phyloP scores from a whole-genome alignment of 1,140 invertebrate species.

The Drosophila pachea region DNA sequence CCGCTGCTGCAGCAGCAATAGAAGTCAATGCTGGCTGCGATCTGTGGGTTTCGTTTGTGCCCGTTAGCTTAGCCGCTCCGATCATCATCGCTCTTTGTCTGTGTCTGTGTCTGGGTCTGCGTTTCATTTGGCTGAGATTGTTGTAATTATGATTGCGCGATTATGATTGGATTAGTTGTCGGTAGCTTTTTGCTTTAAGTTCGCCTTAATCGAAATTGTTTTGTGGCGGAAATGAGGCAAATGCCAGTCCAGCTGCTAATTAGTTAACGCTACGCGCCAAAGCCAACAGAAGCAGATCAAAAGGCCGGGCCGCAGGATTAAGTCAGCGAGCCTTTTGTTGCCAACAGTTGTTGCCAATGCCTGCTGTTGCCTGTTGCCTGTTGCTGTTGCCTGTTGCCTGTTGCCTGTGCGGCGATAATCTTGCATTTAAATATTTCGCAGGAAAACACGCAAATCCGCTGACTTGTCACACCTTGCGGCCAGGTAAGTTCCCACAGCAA shows the following conservation, averaged over 20 bases:
- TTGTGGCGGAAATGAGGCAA: constrained; percentile 56
- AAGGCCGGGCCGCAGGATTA: constrained; percentile 60
- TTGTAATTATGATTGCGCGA: constrained; percentile 75
- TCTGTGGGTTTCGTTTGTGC: constrained; percentile 28
- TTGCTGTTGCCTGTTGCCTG: too few relatives aligned
- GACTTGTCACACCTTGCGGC: constrained; percentile 71
- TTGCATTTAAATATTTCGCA: constrained; percentile 75
- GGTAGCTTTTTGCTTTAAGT: constrained; percentile 47
- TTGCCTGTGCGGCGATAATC: constrained; percentile 54
- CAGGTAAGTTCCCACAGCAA: constrained; percentile 39
- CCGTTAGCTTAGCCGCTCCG: constrained; percentile 36
- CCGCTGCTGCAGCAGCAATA: constrained; percentile 41
- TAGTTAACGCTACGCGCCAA: constrained; percentile 47
- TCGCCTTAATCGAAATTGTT: constrained; percentile 66
- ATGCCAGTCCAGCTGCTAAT: constrained; percentile 58
- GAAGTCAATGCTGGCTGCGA: constrained; percentile 27
- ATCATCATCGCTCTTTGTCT: constrained; percentile 24
- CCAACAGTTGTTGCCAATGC: background rate
- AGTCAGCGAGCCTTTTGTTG: constrained; percentile 54
- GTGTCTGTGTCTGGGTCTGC: constrained; percentile 19
- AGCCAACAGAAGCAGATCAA: constrained; percentile 30
- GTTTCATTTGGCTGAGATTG: constrained; percentile 59
- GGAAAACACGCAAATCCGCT: constrained; percentile 76
- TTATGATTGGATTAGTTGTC: constrained; percentile 75
- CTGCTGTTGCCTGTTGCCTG: constrained; percentile 3